phyloP scores from a whole-genome alignment of 1,140 invertebrate species.

The Tenebrio molitor region DNA sequence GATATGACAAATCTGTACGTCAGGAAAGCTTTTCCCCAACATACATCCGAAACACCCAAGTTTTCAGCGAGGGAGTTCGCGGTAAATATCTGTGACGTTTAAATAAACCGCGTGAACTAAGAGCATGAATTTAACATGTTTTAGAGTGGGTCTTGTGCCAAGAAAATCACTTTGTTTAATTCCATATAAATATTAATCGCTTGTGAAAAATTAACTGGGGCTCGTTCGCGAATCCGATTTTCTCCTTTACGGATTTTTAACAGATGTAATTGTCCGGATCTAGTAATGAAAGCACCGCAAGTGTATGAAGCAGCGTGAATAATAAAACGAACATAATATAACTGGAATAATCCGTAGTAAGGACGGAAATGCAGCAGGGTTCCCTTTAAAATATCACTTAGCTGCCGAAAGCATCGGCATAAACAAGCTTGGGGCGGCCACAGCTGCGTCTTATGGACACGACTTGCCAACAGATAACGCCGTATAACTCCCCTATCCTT shows the following conservation, averaged over 20 bases:
- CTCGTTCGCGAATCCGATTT: no score
- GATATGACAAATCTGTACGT: conserved; percentile 37
- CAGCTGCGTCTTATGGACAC: conserved; percentile 51
- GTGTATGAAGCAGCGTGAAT: conserved; percentile 41
- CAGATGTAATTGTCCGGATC: background rate
- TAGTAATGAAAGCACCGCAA: background rate
- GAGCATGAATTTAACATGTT: background rate
- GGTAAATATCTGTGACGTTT: conserved; percentile 4
- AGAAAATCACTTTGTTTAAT: no score
- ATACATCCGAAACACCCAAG: conserved; percentile 23
- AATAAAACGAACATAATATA: conserved; percentile 45
- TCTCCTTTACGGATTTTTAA: no score
- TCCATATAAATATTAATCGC: no score
- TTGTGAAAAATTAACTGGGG: no score
- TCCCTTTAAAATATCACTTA: conserved; percentile 50
- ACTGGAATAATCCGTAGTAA: conserved; percentile 17
- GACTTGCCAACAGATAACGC: conserved; percentile 46
- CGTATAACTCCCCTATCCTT: conserved; percentile 18
- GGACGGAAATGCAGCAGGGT: conserved; percentile 43
- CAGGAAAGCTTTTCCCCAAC: conserved; percentile 7
- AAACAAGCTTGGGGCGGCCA: conserved; percentile 50
- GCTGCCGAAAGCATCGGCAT: conserved; percentile 48
- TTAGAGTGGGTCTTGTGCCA: no score
- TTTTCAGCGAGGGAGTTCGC: conserved; percentile 11
- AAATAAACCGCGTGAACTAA: background rate